These are phyloP conservation scores for Cheirogaleus medius DNA, from an alignment of 2,113 vertebrate species.

Conservation along the genomic window DNA sequence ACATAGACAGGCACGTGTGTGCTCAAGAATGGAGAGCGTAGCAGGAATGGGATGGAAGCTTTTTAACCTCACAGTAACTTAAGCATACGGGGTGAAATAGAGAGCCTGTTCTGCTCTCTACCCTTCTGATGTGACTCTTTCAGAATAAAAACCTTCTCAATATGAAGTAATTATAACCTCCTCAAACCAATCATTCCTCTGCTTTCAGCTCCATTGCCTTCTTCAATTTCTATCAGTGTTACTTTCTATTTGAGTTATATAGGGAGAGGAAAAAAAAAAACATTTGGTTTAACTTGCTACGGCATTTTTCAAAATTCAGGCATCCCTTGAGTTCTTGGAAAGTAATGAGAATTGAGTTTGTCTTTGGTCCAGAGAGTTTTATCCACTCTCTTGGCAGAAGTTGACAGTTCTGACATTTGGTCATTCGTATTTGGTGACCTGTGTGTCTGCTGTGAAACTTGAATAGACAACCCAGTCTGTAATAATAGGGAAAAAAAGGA, in stretches of 20 bases:
- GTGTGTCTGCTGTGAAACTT: background rate
- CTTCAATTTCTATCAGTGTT: background rate
- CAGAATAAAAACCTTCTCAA: background rate
- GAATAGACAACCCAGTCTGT: background rate
- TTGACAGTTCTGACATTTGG: slow-evolving; percentile 34
- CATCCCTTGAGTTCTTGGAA: slow-evolving; percentile 42
- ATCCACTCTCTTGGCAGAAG: background rate
- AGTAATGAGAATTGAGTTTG: slow-evolving; percentile 14
- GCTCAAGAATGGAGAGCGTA: background rate
- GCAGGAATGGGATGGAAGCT: background rate
- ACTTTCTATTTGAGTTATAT: slow-evolving; percentile 7
- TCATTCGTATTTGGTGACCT: slow-evolving; percentile 40
- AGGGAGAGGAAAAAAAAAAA: background rate
- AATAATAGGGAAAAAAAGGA: background rate
- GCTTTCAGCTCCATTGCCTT: background rate
- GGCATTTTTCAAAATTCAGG: slow-evolving; percentile 3
- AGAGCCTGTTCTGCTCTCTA: background rate
- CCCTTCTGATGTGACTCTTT: background rate
- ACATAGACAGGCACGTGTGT: background rate
- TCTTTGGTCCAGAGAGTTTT: slow-evolving; percentile 32
- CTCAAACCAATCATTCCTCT: background rate
- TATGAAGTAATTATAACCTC: slow-evolving; percentile 37
- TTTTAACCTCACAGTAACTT: background rate
- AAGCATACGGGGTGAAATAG: background rate
- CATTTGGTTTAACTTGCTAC: background rate